Evolutionary conservation across 2,888 invertebrate genomes (phyloP), one percentile per base, ranked within the genome.

Genomic region (Caradrina clavipalpis): DNA sequence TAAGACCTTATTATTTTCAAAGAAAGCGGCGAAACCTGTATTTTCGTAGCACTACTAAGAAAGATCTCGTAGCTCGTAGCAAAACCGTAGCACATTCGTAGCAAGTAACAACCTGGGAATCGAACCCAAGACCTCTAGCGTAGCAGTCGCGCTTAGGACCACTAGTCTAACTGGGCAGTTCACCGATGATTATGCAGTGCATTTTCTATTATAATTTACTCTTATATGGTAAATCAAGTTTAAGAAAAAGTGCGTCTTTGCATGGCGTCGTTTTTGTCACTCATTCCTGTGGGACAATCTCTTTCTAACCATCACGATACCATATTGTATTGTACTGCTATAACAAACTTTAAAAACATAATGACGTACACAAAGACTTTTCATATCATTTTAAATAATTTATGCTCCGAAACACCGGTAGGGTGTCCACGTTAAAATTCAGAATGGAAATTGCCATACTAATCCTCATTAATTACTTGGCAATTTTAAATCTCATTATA

Each of bases 401-500:
- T 68, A 68, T 63, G 51, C 26, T 45, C 54, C 17, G 57, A 54
- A 56, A 63, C 39, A 66, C 6, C 8, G 31, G 60, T 77, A 71
- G 76, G 74, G 73, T 76, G 21, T 53, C 56, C 69, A 60, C 68
- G 73, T 73, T 76, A 69, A 80, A 86, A 88, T 89, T 82, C 81
- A 88, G 90, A 85, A 86, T 73, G 78, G 82, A 82, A 81, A 81
- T 84, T 84, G 74, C 86, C 69, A 78, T 84, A 88, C 94, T 94
- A 94, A 94, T 93, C 92, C 92, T 91, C 93, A 93, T 95, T 93
- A 94, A 94, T 93, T 93, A 92, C 91, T 89, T 90, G 87, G 88
- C 91, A 91, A 92, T 93, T 94, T 94, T 92, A 94, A 94, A 93
- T 94, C 92, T 92, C 94, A 93, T 94, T 94, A 93, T 91, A 90